Evolutionary conservation across 2,113 vertebrate species (phyloP), one percentile per base, ranked within the genome.

Genomic region (Pterophyllum scalare): DNA sequence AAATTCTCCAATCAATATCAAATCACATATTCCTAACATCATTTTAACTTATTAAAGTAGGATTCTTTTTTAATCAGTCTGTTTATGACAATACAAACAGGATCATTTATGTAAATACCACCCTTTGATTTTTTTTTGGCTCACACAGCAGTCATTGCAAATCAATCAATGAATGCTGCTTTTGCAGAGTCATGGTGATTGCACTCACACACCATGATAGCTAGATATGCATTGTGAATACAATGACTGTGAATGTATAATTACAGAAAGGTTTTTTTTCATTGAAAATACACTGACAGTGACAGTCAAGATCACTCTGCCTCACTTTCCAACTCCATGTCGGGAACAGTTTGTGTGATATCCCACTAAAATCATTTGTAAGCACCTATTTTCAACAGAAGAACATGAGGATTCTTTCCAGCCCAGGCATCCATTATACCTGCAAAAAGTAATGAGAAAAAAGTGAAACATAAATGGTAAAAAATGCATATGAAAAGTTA

Each of bases 261-360:
- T 56, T 0, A 14, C 7, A 43, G 14, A 15, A 6, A n/a, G 7
- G 15, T 46, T 17, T 5, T 12, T 6, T 35, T n/a, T 35, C 57
- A 22, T 46, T 22, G 14, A 76, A 59, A 38, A 77, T 11, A 20
- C 17, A 8, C 6, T 40, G 31, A 52, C 13, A 26, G 33, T 58
- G 26, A n/a, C 12, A 46, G 15, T 20, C 40, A 17, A 40, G 59
- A 61, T 35, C 31, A 59, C n/a, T 43, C 14, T 59, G 43, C 35
- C 35, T 77, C 57, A 28, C 75, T 77, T 59, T 59, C 75, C 20
- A 77, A 77, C 22, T 77, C 22, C 35, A 59, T 43, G 22, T 59
- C 35, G 2, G 2, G 56, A 77, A 33, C 35, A 77, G 43, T 9
- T 26, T 59, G 54, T 38, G 24, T 4, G 14, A 40, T 43, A n/a